A percentile compares a stretch with the other conserved stretches of the same genome.
phyloP scores from a whole-genome alignment of 2,888 invertebrate genomes.

The Cephus runcator region DNA sequence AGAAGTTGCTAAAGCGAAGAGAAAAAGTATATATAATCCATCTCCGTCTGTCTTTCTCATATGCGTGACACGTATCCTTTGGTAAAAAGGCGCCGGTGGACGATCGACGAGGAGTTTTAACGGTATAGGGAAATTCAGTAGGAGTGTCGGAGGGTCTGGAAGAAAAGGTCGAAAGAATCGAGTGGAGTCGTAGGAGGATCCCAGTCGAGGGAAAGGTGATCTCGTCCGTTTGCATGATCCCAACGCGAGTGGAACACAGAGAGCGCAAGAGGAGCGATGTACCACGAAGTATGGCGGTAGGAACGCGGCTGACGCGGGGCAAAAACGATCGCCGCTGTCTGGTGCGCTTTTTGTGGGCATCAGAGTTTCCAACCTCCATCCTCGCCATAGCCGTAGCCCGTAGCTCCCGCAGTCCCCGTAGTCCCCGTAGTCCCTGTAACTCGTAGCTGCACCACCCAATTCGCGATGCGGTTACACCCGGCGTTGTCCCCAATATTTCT shows the following conservation, averaged over 20 bases:
- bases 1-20: too few species aligned
- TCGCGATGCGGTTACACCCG: conserved; percentile 47
- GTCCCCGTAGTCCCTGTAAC: conserved; percentile 31
- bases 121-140: too few species aligned
- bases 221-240: conserved; percentile 48
- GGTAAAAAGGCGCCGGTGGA: too few species aligned
- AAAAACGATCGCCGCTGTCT: conserved; percentile 66
- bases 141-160: too few species aligned
- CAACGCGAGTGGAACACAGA: conserved; percentile 43
- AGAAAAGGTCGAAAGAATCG: too few species aligned
- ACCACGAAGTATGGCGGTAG: conserved; percentile 61
- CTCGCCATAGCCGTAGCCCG: conserved; percentile 37
- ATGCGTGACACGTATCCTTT: too few species aligned
- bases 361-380: conserved; percentile 62
- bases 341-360: conserved; percentile 64
- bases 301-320: conserved; percentile 61
- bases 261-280: conserved; percentile 52
- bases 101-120: too few species aligned
- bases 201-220: too few species aligned
- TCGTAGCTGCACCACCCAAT: conserved; percentile 37
- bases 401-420: conserved; percentile 37
- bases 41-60: too few species aligned
- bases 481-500: conserved; percentile 28
- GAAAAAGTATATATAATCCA: too few species aligned
- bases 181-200: too few species aligned